phyloP scores from a whole-genome alignment of 2,113 vertebrate genomes.

The Eulemur macaco region DNA sequence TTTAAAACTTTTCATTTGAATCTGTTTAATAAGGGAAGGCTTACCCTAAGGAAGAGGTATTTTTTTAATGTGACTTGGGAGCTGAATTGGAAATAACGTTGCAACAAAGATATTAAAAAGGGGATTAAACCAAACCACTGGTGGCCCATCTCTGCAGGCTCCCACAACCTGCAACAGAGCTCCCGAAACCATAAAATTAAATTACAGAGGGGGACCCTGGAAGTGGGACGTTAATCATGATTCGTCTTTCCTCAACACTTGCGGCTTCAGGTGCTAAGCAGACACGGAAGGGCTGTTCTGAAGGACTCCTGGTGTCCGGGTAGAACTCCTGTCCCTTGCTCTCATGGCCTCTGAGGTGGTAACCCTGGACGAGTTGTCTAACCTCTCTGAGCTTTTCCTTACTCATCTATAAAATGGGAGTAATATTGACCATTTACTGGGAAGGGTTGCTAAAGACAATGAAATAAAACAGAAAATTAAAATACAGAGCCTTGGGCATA shows the following conservation, averaged over 20 bases:
- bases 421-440: not conserved
- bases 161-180: conserved; percentile 68
- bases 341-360: not conserved
- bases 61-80: conserved; percentile 81
- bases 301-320: not conserved
- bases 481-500: not conserved
- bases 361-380: not conserved
- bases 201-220: conserved; percentile 71
- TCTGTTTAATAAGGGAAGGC: conserved; percentile 82
- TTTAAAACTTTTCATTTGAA: conserved; percentile 83
- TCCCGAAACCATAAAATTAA: conserved; percentile 71
- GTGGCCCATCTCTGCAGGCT: conserved; percentile 74
- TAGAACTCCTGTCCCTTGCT: not conserved
- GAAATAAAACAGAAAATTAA: conserved; percentile 17
- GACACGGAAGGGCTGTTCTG: not conserved
- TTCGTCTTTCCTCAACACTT: not conserved
- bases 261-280: conserved; percentile 3
- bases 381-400: not conserved
- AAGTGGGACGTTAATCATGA: conserved; percentile 60
- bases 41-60: conserved; percentile 79
- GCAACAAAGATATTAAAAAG: conserved; percentile 81
- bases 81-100: conserved; percentile 79
- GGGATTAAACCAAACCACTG: conserved; percentile 79
- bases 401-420: conserved; percentile 29
- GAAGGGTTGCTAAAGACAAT: not conserved